phyloP scores from a whole-genome alignment of 2,797 vertebrate genomes.

The Borostomias antarcticus region DNA sequence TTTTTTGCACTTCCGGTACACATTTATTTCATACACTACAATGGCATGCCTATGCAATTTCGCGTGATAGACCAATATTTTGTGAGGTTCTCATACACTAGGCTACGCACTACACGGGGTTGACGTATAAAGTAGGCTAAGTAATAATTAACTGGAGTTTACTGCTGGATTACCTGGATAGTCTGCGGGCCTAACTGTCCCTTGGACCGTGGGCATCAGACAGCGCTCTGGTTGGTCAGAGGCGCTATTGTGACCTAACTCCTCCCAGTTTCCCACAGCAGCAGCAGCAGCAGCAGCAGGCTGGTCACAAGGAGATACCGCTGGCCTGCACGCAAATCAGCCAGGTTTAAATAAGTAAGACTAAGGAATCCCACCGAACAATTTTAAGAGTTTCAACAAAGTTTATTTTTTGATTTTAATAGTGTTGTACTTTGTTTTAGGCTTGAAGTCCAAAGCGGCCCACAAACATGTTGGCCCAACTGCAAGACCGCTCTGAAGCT shows the following conservation, averaged over 20 bases:
- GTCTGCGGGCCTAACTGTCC: too few species aligned
- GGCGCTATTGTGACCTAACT: neutral
- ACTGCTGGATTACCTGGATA: conserved; percentile 17
- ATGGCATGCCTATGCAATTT: too few species aligned
- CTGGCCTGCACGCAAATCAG: neutral
- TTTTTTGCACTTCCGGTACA: too few species aligned
- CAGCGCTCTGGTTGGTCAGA: conserved; percentile 59
- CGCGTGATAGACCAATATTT: too few species aligned
- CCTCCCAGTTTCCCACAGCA: conserved; percentile 46
- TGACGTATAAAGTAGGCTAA: too few species aligned
- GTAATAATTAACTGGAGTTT: neutral
- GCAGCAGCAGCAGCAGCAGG: too few species aligned
- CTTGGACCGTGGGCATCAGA: neutral
- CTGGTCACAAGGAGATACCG: neutral
- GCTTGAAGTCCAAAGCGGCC: conserved; percentile 31
- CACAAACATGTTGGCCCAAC: conserved; percentile 55
- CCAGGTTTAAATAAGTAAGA: conserved; percentile 23
- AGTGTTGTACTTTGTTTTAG: conserved; percentile 4
- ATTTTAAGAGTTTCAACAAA: too few species aligned
- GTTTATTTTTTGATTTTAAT: neutral
- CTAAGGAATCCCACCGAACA: neutral
- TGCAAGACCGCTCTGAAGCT: conserved; percentile 76
- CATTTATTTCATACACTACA: too few species aligned
- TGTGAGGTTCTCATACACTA: too few species aligned
- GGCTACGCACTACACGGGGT: too few species aligned